Base-by-base conservation (phyloP, 1,140 invertebrate species). In the Macrocentrus cingulum region DNA sequence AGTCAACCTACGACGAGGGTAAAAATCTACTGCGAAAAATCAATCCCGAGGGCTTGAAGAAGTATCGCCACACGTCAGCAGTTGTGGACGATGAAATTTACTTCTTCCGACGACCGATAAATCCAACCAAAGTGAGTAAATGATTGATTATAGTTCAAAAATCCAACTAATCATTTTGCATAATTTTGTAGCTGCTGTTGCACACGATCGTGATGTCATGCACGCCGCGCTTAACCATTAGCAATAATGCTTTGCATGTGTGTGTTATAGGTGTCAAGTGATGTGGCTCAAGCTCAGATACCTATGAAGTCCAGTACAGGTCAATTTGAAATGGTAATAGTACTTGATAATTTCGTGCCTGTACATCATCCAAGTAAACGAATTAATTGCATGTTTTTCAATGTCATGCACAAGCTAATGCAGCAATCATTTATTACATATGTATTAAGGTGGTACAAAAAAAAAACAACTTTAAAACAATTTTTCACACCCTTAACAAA, bases 11-110 rank as follows among this genome's bases (percentile, higher is more conserved):
- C 70, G 91, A 96, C 69, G 95, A 98, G 76, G 84, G 87, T 13
- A 92, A 91, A 67, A 87, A 90, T 60, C 82, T 90, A 37, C 85
- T 94, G 9, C 83, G 85, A 34, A 92, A 93, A 71, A 76, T 94
- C 1, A 81, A 83, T 48, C 83, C 83, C 11, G 85, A 88, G 13
- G 90, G 88, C 2, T 74, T 93, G 42, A 87, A 94, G 75, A 95
- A 93, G 75, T 94, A 91, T 66, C 85, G 86, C 51, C 89, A 96
- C 66, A 89, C 88, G 32, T 84, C 87, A 9, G 80, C 85, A 13
- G 95, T 98, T 2, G 91, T 87, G 6, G 88, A 94, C 61, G 96
- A 99, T 81, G 97, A 99, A 82, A 88, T 96, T 34, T 95, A 92
- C 69, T 92, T 88, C 74, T 96, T 96, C 77, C 85, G 89, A 49